phyloP scores from a whole-genome alignment of 2,113 vertebrate genomes.

The Psilopsiagon aurifrons region DNA sequence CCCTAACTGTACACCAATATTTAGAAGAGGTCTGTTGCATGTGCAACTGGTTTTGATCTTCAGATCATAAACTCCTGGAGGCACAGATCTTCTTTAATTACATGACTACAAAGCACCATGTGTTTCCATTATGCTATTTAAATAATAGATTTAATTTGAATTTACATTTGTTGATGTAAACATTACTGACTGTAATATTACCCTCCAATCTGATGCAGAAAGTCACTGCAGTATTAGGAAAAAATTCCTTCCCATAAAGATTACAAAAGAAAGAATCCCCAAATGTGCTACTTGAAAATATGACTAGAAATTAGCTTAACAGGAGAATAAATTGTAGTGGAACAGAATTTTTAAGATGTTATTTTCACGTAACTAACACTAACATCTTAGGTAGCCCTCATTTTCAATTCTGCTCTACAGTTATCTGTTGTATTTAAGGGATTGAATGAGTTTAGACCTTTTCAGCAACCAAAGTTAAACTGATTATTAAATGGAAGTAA shows the following conservation, averaged over 20 bases:
- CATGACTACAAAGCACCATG: conserved; percentile 62
- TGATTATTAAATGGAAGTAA: not conserved
- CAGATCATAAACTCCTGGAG: conserved; percentile 63
- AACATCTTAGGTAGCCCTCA: not conserved
- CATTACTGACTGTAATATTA: conserved; percentile 44
- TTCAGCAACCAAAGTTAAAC: not conserved
- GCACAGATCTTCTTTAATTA: conserved; percentile 64
- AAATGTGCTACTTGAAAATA: conserved; percentile 9
- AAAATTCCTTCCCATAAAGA: not conserved
- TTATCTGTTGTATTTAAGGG: not conserved
- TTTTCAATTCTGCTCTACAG: not conserved
- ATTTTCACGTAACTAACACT: not conserved
- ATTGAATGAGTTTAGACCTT: not conserved
- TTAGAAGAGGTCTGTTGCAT: conserved; percentile 38
- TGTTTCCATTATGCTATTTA: conserved; percentile 69
- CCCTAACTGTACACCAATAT: not conserved
- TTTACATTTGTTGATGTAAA: conserved; percentile 67
- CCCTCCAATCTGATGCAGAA: conserved; percentile 11
- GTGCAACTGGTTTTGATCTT: conserved; percentile 59
- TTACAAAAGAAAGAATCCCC: conserved; percentile 4
- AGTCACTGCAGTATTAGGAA: conserved; percentile 23
- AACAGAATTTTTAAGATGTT: not conserved
- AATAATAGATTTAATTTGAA: conserved; percentile 66
- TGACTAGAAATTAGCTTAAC: conserved; percentile 3
- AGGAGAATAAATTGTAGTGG: not conserved